phyloP scores from a whole-genome alignment of 2,888 invertebrate genomes.

The Hanleya hanleyi region DNA sequence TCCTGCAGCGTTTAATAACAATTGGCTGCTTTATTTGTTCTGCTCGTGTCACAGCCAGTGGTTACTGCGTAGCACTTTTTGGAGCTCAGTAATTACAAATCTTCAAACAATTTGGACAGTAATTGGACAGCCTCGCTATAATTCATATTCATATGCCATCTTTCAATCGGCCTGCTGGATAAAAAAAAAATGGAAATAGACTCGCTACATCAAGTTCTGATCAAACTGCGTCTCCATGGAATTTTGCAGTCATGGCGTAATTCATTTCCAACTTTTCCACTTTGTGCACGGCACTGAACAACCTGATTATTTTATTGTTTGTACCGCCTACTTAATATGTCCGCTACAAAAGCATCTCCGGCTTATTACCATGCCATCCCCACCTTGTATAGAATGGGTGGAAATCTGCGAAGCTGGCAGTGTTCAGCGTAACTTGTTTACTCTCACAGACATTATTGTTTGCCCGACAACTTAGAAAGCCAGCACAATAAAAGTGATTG shows the following conservation, averaged over 20 bases:
- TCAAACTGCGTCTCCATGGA: background rate
- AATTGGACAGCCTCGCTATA: background rate
- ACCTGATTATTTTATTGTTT: background rate
- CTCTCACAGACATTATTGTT: background rate
- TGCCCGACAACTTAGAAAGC: background rate
- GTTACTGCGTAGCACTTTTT: background rate
- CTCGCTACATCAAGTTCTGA: background rate
- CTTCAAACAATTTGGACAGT: conserved; percentile 3
- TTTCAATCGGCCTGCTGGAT: background rate
- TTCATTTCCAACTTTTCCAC: conserved; percentile 7
- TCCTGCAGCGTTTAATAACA: too few relatives aligned
- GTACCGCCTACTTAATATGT: background rate
- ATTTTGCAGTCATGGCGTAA: background rate
- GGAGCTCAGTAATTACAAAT: background rate
- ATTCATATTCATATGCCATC: background rate
- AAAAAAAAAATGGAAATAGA: background rate
- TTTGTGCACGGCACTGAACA: background rate
- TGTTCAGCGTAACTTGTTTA: background rate
- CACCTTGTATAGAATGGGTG: background rate
- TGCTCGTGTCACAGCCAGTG: background rate
- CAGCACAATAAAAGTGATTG: background rate
- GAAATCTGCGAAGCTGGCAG: background rate
- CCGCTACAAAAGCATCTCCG: too few relatives aligned
- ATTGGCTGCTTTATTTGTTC: background rate
- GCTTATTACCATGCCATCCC: background rate